Conservation (phyloP, 2,113 vertebrate species). For the Psilopsiagon aurifrons region DNA sequence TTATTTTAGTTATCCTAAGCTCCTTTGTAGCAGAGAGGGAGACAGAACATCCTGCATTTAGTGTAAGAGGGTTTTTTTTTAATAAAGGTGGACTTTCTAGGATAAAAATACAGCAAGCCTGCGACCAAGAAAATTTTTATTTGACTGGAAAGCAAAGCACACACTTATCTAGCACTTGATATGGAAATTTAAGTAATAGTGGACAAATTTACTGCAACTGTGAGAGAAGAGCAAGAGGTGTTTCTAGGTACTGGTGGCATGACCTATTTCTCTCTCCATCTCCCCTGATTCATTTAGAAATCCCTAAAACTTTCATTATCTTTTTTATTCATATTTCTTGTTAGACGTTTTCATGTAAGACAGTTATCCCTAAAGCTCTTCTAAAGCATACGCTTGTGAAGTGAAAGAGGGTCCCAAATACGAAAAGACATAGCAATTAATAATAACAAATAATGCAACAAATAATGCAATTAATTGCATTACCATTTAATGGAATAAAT, state of each 20-base stretch:
- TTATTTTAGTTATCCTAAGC: background rate
- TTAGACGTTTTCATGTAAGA: background rate
- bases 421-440: background rate
- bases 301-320: background rate
- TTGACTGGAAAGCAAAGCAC: background rate
- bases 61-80: background rate
- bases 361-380: background rate
- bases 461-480: background rate
- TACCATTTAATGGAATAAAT: conserved; percentile 15
- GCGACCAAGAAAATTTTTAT: background rate
- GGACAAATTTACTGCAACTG: background rate
- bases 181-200: background rate
- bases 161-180: background rate
- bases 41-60: background rate
- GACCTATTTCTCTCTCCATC: background rate
- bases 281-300: background rate
- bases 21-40: background rate
- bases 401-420: background rate
- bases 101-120: background rate
- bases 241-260: background rate
- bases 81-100: background rate
- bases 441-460: too few relatives aligned
- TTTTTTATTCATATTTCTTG: background rate
- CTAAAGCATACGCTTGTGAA: background rate
- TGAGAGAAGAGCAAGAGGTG: background rate